Percentiles rank a stretch among this genome's conserved stretches.
Evolutionary conservation across 2,113 vertebrate species (phyloP).

Genomic region (Sorex araneus): DNA sequence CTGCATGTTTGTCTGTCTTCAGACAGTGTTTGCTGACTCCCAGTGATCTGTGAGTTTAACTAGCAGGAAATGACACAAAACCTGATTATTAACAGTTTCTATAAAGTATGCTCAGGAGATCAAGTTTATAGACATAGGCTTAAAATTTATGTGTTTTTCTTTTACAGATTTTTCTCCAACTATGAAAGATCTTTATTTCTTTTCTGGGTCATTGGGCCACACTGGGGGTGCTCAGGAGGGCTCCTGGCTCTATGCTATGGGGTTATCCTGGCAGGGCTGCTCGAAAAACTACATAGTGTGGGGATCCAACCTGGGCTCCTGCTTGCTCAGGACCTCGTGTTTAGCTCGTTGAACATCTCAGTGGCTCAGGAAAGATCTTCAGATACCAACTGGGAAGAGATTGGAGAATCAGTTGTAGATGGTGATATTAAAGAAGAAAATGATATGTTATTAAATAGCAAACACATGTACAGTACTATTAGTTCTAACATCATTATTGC

Average conservation of each 20-base stretch:
- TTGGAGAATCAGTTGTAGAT: background rate
- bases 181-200: background rate
- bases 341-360: too few species aligned
- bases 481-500: background rate
- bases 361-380: background rate
- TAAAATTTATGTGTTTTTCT: background rate
- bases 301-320: background rate
- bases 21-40: constrained; percentile 54
- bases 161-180: constrained; percentile 23
- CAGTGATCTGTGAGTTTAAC: constrained; percentile 1
- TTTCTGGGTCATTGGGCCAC: too few species aligned
- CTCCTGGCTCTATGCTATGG: too few species aligned
- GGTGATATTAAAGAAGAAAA: constrained; percentile 43
- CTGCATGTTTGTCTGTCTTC: background rate
- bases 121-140: background rate
- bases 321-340: too few species aligned
- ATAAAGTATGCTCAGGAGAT: background rate
- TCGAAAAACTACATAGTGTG: background rate
- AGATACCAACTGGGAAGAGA: background rate
- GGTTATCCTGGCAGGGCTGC: too few species aligned
- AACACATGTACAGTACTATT: background rate
- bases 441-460: background rate
- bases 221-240: too few species aligned
- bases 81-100: background rate
- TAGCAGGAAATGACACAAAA: constrained; percentile 29